Conservation (phyloP, 2,113 vertebrate species). For the Craseonycteris thonglongyai region DNA sequence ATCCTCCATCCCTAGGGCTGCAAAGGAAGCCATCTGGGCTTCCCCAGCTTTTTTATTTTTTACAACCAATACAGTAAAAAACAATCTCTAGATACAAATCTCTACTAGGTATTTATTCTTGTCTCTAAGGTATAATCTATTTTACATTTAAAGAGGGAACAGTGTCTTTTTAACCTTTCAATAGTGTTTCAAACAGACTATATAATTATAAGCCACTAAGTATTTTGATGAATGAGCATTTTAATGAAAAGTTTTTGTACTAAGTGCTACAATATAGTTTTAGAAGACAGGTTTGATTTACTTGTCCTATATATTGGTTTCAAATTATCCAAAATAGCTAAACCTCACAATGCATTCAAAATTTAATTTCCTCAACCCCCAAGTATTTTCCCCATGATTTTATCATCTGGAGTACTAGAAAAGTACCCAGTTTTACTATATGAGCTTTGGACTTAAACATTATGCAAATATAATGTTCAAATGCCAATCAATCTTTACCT, state of each 20-base stretch:
- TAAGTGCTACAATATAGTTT: background rate
- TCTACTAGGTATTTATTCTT: background rate
- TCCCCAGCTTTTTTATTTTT: background rate
- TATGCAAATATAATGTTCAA: conserved; percentile 2
- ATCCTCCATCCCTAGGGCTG: too few species aligned
- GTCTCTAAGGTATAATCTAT: background rate
- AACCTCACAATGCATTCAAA: background rate
- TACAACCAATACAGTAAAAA: background rate
- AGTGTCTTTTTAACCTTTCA: background rate
- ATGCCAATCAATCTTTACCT: background rate
- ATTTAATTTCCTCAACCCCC: background rate
- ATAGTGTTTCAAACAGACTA: background rate
- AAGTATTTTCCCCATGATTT: background rate
- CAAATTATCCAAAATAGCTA: background rate
- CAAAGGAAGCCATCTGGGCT: too few species aligned
- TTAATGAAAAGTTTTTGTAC: background rate
- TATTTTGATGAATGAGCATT: background rate
- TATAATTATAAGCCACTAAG: background rate
- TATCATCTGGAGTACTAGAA: background rate
- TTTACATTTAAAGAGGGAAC: conserved; percentile 1
- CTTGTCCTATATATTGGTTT: background rate
- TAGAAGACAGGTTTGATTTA: background rate
- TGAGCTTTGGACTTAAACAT: background rate
- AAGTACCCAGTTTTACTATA: background rate
- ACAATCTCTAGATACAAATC: background rate